Evolutionary conservation across 1,140 invertebrate species (phyloP).

Genomic region (Coelopa frigida): DNA sequence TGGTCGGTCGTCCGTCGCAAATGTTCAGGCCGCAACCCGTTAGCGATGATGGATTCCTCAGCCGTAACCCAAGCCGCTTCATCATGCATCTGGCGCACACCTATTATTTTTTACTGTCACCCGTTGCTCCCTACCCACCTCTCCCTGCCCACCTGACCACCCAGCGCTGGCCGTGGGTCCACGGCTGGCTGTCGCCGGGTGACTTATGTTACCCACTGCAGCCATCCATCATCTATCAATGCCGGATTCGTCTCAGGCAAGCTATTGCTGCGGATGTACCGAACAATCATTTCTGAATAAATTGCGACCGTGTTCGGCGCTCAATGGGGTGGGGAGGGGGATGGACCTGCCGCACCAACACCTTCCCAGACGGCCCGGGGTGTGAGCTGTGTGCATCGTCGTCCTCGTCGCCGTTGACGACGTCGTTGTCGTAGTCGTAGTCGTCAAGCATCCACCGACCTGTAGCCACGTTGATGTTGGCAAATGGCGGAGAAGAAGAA

Average conservation of each 20-base stretch:
- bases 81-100: too few species aligned
- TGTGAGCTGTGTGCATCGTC: conserved; percentile 1
- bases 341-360: neutral
- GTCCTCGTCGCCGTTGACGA: conserved; percentile 3
- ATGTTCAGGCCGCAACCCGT: too few species aligned
- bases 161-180: too few species aligned
- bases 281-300: conserved; percentile 40
- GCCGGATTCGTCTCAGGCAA: conserved; percentile 41
- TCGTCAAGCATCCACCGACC: conserved; percentile 14
- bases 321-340: neutral
- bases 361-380: conserved; percentile 1
- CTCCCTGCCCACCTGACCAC: too few species aligned
- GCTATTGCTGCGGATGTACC: conserved; percentile 21
- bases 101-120: too few species aligned
- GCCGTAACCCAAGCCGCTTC: too few species aligned
- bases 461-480: neutral
- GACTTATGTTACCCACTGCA: conserved; percentile 12
- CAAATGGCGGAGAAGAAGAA: conserved; percentile 9
- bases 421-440: conserved; percentile 5
- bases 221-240: conserved; percentile 42
- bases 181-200: too few species aligned
- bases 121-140: too few species aligned
- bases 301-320: conserved; percentile 18
- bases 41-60: too few species aligned
- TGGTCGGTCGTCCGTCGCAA: too few species aligned